Evolutionary conservation across 1,140 invertebrate genomes (phyloP), one percentile per base, ranked within the genome.

Genomic region (Drosophila kanapiae): DNA sequence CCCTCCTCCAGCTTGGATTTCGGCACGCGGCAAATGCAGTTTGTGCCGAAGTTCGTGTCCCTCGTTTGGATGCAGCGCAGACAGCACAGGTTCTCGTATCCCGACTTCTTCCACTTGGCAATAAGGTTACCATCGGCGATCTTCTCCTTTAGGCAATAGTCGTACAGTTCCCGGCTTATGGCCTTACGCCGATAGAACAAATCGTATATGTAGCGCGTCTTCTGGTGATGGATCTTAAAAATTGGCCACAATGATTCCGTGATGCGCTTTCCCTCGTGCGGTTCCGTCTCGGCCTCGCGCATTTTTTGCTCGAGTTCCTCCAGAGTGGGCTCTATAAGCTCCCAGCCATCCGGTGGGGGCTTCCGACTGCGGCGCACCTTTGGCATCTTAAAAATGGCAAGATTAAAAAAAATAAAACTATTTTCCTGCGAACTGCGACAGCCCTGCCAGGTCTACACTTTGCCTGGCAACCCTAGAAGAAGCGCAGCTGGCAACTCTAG

Each of bases 61-160:
- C 99, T 95, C 0, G 98, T 98, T 92, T 99, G 99, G 91, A 99
- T 99, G 92, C 99, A 99, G 11, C 99, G 94, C n/a, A 99, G 94
- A 93, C 99, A 99, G 91, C 99, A 99, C 7, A 99, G 94, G 93
- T 99, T 99, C 94, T 99, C 99, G 94, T 99, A 99, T 0, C 99
- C 99, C 78, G 98, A 97, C 93, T 99, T 99, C 93, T 99, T 99
- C 99, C 99, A 99, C 93, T 99, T 99, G 0, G 99, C 99, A 84
- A 99, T 99, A 3, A 99, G 94, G 92, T 99, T 99, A 70, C 96
- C 96, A 93, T 99, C 99, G 0, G 99, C 99, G 72, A 99, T 98
- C 91, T 98, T 98, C 93, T 99, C 98, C 82, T 98, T 97, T 1
- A 99, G 87, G 82, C 99, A 99, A 91, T 98, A 99, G 59, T 99